Conservation (phyloP, 1,140 invertebrate species). For the Mylabris phalerata region DNA sequence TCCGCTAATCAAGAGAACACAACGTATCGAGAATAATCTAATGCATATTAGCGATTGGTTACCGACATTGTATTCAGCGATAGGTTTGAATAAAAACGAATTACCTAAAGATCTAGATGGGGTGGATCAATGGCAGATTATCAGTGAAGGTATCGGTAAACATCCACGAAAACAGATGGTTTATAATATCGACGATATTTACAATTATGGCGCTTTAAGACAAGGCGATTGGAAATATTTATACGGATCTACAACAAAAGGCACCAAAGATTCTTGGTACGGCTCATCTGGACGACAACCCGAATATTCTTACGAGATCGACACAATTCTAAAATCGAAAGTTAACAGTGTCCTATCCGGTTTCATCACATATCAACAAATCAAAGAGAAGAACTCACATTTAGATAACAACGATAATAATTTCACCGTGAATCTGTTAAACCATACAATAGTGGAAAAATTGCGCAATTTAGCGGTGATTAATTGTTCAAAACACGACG, state of each 20-base stretch:
- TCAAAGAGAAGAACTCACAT: conserved; percentile 34
- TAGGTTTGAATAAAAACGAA: conserved; percentile 38
- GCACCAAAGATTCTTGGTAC: conserved; percentile 50
- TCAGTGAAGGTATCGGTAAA: conserved; percentile 44
- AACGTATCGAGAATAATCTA: conserved; percentile 62
- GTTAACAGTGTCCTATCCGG: conserved; percentile 44
- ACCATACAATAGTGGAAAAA: conserved; percentile 35
- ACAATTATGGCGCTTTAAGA: conserved; percentile 54
- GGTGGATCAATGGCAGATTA: conserved; percentile 58
- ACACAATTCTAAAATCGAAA: conserved; percentile 46
- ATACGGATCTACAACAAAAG: conserved; percentile 49
- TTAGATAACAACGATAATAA: conserved; percentile 4
- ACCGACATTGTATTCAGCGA: conserved; percentile 67
- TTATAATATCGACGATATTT: conserved; percentile 73
- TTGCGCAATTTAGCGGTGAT: conserved; percentile 45
- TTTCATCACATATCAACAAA: conserved; percentile 42
- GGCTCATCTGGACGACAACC: conserved; percentile 48
- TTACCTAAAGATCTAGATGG: conserved; percentile 53
- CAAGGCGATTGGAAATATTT: conserved; percentile 68
- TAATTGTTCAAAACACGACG: conserved; percentile 28
- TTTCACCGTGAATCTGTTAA: conserved; percentile 34
- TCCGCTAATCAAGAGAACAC: conserved; percentile 50
- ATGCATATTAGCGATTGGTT: conserved; percentile 84
- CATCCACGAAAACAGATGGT: conserved; percentile 59
- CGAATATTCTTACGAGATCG: conserved; percentile 41